Evolutionary conservation across 1,140 invertebrate species (phyloP).

Genomic region (Anoplolepis gracilipes): DNA sequence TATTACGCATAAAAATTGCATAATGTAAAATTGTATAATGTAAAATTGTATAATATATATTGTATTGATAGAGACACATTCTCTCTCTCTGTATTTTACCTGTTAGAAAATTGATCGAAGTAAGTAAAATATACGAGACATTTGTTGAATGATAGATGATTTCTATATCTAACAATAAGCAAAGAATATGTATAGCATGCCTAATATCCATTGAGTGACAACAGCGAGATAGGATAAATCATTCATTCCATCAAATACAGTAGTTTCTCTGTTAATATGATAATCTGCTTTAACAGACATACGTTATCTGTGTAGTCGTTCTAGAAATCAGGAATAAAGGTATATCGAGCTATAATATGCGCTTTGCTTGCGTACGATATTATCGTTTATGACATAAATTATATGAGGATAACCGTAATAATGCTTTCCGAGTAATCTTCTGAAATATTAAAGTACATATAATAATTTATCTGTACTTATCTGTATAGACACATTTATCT

Average conservation of each 20-base stretch:
- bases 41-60: neutral
- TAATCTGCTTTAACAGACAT: conserved; percentile 6
- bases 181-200: neutral
- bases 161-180: conserved; percentile 13
- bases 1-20: neutral
- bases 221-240: conserved; percentile 34
- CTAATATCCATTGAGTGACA: conserved; percentile 33
- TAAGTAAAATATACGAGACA: conserved; percentile 28
- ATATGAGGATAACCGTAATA: neutral
- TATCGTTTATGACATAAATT: conserved; percentile 11
- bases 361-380: neutral
- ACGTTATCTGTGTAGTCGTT: neutral
- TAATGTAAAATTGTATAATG: neutral
- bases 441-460: neutral
- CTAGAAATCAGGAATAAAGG: conserved; percentile 29
- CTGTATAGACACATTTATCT: neutral
- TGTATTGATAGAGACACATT: too few species aligned
- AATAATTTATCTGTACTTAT: neutral
- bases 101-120: neutral
- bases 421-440: neutral
- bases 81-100: neutral
- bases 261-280: conserved; percentile 47
- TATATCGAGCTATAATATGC: neutral
- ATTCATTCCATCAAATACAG: conserved; percentile 41
- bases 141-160: conserved; percentile 28